These are phyloP conservation scores for Leptopterna dolabrata DNA, from an alignment of 2,888 invertebrate species.

Conservation along the genomic window DNA sequence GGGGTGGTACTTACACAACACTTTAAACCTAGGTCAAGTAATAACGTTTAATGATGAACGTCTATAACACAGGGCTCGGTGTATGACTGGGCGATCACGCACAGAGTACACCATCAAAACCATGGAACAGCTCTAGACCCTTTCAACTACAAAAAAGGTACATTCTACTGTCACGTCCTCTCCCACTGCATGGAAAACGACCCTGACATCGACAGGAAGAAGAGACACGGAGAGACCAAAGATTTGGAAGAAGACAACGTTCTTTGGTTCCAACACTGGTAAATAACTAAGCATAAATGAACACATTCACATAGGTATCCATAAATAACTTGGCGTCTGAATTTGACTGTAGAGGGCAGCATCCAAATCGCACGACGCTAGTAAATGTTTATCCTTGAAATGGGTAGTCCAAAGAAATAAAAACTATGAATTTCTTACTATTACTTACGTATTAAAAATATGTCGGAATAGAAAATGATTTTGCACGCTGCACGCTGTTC, in stretches of 20 bases:
- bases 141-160: constrained; percentile 82
- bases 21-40: too few species aligned
- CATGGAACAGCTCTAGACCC: constrained; percentile 86
- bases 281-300: constrained; percentile 65
- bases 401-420: too few species aligned
- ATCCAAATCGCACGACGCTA: too few species aligned
- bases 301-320: too few species aligned
- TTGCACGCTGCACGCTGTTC: too few species aligned
- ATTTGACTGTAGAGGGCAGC: too few species aligned
- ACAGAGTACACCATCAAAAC: constrained; percentile 85
- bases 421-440: too few species aligned
- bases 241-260: constrained; percentile 82
- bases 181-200: constrained; percentile 77
- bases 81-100: constrained; percentile 85
- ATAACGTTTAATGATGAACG: not conserved
- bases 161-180: constrained; percentile 82
- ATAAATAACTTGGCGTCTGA: too few species aligned
- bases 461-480: too few species aligned
- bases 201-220: constrained; percentile 74
- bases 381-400: too few species aligned
- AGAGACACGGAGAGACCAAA: constrained; percentile 78
- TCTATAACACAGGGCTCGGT: constrained; percentile 75
- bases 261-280: constrained; percentile 86
- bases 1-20: not conserved
- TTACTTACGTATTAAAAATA: too few species aligned